Base-by-base conservation (phyloP, 2,888 invertebrate genomes). In the Blastobasis adustella region DNA sequence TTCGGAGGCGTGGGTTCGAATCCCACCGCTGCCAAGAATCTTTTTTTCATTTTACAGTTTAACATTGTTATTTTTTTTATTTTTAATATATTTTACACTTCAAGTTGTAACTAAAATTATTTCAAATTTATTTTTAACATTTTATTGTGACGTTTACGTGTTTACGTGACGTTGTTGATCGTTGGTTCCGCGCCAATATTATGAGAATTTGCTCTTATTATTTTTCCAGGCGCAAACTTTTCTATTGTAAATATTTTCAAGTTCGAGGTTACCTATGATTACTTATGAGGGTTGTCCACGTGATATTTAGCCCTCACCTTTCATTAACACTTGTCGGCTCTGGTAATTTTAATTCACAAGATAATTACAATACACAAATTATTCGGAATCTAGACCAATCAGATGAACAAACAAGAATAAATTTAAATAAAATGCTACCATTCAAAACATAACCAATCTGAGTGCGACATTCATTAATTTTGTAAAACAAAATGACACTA, bases 1-100 rank as follows among this genome's bases (percentile, higher is more conserved):
- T 90, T 93, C 93, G 93, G 92, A 92, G 93, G 93, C 93, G 93
- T 93, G 93, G 93, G 93, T 94, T 94, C 93, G 93, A 94, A 93
- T 93, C 93, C 93, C 93, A 93, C 93, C 93, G 93, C 93, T 93
- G 93, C 92, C 93, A 93, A 55, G 0, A 50, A 49, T 53, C 63
- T 74, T 74, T 73, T 50, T 40, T 10, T 46, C 46, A 47, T 51
- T 47, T 49, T 10, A 46, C 40, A 37, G 38, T 39, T 36, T 40
- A 38, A 10, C 23, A 23, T 10, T 6, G 10, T 36, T 42, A 6
- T 42, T 10, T 41, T 39, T 48, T 52, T 45, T 45, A 38, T 38
- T 50, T 47, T 8, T 48, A 23, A 6, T 45, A 36, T 36, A 7
- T 47, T 47, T 10, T 4, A 38, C 6, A 37, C 37, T n/a, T n/a